Conservation (phyloP, 2,113 vertebrate species). For the Chunga burmeisteri region DNA sequence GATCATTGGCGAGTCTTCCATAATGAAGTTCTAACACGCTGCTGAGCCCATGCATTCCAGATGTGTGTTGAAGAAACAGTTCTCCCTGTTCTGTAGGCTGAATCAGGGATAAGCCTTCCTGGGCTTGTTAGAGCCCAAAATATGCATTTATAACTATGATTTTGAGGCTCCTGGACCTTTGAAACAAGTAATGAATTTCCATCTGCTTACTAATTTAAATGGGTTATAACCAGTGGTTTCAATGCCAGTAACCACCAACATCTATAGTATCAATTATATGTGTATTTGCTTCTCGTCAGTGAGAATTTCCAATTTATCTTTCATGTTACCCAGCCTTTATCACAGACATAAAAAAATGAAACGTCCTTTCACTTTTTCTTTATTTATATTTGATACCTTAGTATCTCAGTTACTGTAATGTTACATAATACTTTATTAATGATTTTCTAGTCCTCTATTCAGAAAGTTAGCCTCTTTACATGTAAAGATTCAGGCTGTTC, state of each 20-base stretch:
- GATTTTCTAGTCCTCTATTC: neutral
- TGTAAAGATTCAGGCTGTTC: neutral
- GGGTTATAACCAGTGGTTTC: neutral
- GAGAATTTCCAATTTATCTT: neutral
- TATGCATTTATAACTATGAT: neutral
- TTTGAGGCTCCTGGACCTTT: neutral
- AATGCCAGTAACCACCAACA: neutral
- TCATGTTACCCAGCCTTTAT: neutral
- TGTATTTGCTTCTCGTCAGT: neutral
- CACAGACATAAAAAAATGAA: neutral
- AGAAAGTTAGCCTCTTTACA: neutral
- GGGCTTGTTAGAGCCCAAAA: neutral
- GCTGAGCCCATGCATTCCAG: neutral
- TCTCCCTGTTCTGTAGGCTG: neutral
- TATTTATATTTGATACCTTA: neutral
- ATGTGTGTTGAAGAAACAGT: neutral
- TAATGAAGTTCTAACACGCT: fast-evolving
- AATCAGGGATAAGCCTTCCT: neutral
- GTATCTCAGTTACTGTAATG: neutral
- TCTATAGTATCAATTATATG: neutral
- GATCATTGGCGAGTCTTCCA: neutral
- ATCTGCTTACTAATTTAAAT: neutral
- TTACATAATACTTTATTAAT: neutral
- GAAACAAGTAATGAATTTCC: neutral
- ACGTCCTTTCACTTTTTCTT: neutral